Base-by-base conservation (phyloP, 2,888 invertebrate species). In the Thymelicus acteon region DNA sequence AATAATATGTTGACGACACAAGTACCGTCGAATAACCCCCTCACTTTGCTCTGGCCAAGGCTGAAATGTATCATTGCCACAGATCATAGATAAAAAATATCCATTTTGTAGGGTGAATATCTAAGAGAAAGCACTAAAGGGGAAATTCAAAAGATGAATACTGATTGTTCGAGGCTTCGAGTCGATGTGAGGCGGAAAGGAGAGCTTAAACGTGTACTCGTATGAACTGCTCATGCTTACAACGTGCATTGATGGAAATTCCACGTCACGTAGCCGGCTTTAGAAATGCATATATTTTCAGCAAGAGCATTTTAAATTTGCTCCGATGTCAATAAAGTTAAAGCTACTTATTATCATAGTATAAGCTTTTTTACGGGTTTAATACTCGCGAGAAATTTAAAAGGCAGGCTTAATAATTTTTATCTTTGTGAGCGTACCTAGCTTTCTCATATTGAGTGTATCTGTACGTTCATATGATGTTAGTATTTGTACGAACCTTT, bases 141-240 rank as follows among this genome's bases (percentile, higher is more conserved):
- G 82, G 82, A 84, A 86, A 87, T 88, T 85, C 83, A 85, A 89
- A 89, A 87, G 82, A 85, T 82, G 79, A 79, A 82, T 82, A 81
- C 77, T 80, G 84, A 89, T 89, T 90, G 90, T 89, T 71, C 62
- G 54, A 66, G 60, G 69, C 69, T 64, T 58, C 63, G 79, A 76
- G 80, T 76, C 79, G 77, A 76, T 80, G 60, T 54, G 70, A 60
- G 15, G 70, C 70, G 64, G 65, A 71, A 65, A 60, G 65, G 61
- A 71, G 71, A 61, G 71, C 71, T 71, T 71, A 66, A 71, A 71
- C 71, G 71, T 66, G 71, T 71, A 62, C 61, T 40, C 19, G 19
- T 61, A 47, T 71, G 71, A 70, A 64, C 65, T 65, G 44, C 71
- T 65, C 71, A 60, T 65, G 70, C 71, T 54, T 19, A 47, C 71